phyloP scores from a whole-genome alignment of 2,888 invertebrate genomes.

The Chalcosyrphus nemorum region DNA sequence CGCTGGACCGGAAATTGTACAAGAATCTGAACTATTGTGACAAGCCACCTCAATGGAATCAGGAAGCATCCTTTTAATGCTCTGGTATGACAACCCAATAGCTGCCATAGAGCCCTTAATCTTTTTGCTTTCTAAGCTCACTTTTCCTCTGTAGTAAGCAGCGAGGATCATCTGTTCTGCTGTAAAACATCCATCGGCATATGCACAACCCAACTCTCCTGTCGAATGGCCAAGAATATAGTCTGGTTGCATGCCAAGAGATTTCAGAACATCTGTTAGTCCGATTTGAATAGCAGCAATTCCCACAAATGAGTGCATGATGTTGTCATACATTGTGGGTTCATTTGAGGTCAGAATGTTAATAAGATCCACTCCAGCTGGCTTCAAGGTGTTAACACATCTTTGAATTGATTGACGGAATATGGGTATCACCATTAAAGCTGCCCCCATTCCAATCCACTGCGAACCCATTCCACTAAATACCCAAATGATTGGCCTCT shows the following conservation, averaged over 20 bases:
- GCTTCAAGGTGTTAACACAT: constrained; percentile 84
- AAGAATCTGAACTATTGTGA: constrained; percentile 91
- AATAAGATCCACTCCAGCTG: constrained; percentile 85
- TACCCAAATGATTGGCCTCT: constrained; percentile 91
- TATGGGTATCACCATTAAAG: constrained; percentile 87
- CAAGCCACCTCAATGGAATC: constrained; percentile 91
- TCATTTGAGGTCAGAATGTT: constrained; percentile 85
- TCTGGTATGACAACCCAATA: constrained; percentile 86
- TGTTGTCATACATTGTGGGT: constrained; percentile 85
- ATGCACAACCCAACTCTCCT: constrained; percentile 96
- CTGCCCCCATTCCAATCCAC: constrained; percentile 91
- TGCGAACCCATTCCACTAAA: constrained; percentile 96
- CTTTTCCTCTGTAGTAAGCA: constrained; percentile 91
- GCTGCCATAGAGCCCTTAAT: constrained; percentile 93
- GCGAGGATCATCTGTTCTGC: constrained; percentile 92
- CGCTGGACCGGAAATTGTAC: constrained; percentile 93
- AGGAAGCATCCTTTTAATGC: constrained; percentile 85
- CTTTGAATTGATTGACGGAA: constrained; percentile 87
- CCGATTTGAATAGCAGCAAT: constrained; percentile 87
- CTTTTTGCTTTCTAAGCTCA: constrained; percentile 87
- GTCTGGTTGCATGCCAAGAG: constrained; percentile 86
- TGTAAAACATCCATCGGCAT: constrained; percentile 95
- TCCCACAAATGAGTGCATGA: constrained; percentile 87
- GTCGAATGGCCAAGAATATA: constrained; percentile 93
- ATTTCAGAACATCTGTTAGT: constrained; percentile 85